Evolutionary conservation across 2,797 vertebrate genomes (phyloP).

Genomic region (Coregonus suidteri): DNA sequence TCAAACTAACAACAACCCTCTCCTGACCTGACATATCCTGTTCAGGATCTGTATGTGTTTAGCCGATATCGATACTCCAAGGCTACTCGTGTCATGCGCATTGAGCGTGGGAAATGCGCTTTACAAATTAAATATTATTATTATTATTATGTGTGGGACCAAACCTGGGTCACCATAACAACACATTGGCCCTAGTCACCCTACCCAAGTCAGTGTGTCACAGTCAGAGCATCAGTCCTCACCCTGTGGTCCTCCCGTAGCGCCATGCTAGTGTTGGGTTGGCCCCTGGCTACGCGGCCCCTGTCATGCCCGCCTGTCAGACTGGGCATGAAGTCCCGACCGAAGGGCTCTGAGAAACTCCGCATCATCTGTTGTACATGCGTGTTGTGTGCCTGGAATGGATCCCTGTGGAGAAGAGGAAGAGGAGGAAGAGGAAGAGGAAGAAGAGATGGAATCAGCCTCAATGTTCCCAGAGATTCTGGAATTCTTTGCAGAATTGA

Average conservation of each 20-base stretch:
- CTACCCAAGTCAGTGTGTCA: neutral
- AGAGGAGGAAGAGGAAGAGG: conserved; percentile 11
- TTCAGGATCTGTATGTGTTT: neutral
- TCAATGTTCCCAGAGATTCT: neutral
- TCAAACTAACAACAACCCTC: neutral
- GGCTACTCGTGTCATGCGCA: neutral
- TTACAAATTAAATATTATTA: too few relatives aligned
- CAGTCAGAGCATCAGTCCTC: conserved; percentile 49
- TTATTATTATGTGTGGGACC: neutral
- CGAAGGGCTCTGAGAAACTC: conserved; percentile 85
- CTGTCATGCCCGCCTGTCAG: conserved; percentile 71
- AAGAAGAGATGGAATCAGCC: neutral
- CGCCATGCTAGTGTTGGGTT: conserved; percentile 55
- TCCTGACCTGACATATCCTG: neutral
- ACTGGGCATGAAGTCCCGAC: conserved; percentile 71
- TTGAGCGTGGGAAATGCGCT: too few relatives aligned
- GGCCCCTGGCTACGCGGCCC: conserved; percentile 25
- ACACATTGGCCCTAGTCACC: neutral
- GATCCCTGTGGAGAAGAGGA: conserved; percentile 78
- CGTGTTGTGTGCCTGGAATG: conserved; percentile 84
- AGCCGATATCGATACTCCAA: neutral
- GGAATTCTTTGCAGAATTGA: neutral
- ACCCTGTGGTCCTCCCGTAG: conserved; percentile 74
- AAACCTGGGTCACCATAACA: neutral
- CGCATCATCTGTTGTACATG: conserved; percentile 84